Evolutionary conservation across 2,888 invertebrate species (phyloP).

Genomic region (Aphodius sticticus): DNA sequence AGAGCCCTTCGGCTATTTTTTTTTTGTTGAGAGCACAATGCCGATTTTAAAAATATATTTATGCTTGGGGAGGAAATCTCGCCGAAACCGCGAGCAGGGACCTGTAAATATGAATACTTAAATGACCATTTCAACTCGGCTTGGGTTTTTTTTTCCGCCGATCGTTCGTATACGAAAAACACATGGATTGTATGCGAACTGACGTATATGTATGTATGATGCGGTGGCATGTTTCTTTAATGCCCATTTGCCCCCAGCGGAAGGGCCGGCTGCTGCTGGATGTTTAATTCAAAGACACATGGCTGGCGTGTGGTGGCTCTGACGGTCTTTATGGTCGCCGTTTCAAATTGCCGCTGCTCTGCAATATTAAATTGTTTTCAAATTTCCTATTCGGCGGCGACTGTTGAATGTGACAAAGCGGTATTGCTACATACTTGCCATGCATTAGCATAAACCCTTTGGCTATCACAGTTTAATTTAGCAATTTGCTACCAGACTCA

Average conservation of each 20-base stretch:
- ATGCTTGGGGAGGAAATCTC: background rate
- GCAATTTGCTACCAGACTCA: no score
- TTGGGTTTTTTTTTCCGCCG: background rate
- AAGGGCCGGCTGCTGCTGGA: background rate
- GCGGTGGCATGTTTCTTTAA: background rate
- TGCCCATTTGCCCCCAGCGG: background rate
- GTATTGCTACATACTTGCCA: no score
- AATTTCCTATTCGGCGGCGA: background rate
- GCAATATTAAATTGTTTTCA: conserved; percentile 4
- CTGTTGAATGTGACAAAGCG: background rate
- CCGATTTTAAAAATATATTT: conserved; percentile 4
- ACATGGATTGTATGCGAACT: background rate
- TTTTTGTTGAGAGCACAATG: background rate
- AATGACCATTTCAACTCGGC: background rate
- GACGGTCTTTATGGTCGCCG: background rate
- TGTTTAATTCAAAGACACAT: background rate
- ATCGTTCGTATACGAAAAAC: background rate
- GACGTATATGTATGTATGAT: background rate
- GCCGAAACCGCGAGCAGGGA: background rate
- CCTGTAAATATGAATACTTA: conserved; percentile 4
- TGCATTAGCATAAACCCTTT: no score
- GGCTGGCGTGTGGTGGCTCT: background rate
- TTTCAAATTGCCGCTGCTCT: background rate
- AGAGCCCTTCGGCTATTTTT: background rate
- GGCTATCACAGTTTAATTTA: no score